Evolutionary conservation across 2,113 vertebrate genomes (phyloP).

Genomic region (Agelaius tricolor): DNA sequence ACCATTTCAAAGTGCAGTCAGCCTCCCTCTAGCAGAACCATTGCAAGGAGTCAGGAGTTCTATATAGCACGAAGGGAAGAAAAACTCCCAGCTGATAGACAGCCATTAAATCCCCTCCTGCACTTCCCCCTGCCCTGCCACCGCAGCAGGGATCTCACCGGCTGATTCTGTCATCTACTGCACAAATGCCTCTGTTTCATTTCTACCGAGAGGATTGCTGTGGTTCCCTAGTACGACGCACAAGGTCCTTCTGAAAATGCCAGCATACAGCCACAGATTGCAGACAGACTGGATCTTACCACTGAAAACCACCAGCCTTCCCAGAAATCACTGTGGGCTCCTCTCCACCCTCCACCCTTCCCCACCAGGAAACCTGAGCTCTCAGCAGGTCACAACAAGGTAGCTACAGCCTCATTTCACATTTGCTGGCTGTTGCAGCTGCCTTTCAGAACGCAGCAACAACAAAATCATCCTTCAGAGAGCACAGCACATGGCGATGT

Average conservation of each 20-base stretch:
- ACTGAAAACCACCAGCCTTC: background rate
- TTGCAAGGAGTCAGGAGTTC: background rate
- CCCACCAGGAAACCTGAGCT: background rate
- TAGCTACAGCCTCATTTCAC: background rate
- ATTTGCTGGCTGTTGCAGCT: background rate
- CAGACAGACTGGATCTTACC: background rate
- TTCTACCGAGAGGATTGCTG: background rate
- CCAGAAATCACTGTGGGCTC: background rate
- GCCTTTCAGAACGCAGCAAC: background rate
- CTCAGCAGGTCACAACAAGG: background rate
- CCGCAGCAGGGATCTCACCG: rapidly evolving
- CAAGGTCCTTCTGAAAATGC: background rate
- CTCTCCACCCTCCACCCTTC: background rate
- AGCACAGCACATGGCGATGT: rapidly evolving
- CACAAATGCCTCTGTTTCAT: background rate
- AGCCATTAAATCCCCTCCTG: background rate
- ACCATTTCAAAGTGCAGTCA: background rate
- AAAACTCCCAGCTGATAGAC: background rate
- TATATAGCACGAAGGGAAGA: background rate
- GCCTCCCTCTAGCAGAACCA: background rate
- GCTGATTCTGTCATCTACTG: rapidly evolving
- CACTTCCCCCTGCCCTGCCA: background rate
- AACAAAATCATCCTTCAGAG: background rate
- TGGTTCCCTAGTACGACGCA: rapidly evolving
- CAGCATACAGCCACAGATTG: background rate